Evolutionary conservation across 2,888 invertebrate species (phyloP), one percentile per base, ranked within the genome.

Genomic region (Xestia rhomboidea): DNA sequence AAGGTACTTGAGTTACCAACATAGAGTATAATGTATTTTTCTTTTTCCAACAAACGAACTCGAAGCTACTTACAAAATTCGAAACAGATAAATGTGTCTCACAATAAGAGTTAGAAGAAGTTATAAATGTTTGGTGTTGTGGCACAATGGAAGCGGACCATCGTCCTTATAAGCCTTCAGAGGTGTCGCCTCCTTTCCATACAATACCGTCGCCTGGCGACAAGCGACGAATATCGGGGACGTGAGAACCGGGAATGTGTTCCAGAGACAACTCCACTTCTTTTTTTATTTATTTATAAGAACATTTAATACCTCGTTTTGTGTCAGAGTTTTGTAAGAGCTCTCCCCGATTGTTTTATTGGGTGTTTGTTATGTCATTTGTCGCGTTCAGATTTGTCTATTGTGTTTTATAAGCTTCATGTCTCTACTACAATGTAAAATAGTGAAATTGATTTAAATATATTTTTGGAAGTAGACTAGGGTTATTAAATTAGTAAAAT

Each of bases 151-250:
- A 84, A 86, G 83, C 83, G 88, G 89, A 90, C 91, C 89, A 88
- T 76, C 76, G 82, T 89, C 83, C 89, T 90, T 91, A 91, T 95
- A 95, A 95, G 93, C 94, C 88, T 89, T 90, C 89, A 87, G 95
- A 95, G 95, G 93, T 95, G 92, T 90, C 86, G 91, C 73, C 77
- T 88, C 79, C 90, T 92, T 93, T 92, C 90, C 90, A 92, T 90
- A 93, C 92, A 92, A 92, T 91, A 87, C 84, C 79, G 87, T 87
- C 82, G 87, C 89, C 87, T 76, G 86, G 88, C 89, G 89, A 83
- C 82, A 76, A 46, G 76, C 85, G 62, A 90, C 89, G 91, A 92
- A 92, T 92, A 92, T 91, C 80, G 83, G 85, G 87, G 83, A 89
- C 90, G 91, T 92, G 92, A 89, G 90, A 93, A 91, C 88, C 79